phyloP scores from a whole-genome alignment of 2,888 invertebrate species.

The Trypoxylon attenuatum region DNA sequence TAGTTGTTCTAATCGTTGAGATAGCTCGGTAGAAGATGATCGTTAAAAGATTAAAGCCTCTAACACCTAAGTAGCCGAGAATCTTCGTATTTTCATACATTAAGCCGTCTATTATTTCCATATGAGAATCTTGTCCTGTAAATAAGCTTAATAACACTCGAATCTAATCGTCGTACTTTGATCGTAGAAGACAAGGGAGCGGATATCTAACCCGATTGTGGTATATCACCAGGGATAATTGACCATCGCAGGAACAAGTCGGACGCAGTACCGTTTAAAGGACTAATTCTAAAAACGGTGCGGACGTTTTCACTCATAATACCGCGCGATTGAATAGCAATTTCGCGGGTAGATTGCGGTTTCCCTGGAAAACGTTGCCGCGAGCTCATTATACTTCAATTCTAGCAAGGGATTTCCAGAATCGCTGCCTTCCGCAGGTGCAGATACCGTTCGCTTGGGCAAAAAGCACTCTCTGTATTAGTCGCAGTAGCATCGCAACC shows the following conservation, averaged over 20 bases:
- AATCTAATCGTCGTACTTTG: no score
- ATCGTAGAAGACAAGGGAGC: no score
- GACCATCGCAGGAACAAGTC: conserved; percentile 9
- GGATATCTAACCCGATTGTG: conserved; percentile 11
- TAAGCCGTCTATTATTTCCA: no score
- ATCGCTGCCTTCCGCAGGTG: not conserved
- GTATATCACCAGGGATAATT: conserved; percentile 17
- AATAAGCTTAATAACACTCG: no score
- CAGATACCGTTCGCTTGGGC: conserved; percentile 9
- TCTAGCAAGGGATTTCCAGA: conserved; percentile 20
- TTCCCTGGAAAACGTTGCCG: conserved; percentile 21
- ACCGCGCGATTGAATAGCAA: conserved; percentile 22
- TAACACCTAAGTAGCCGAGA: no score
- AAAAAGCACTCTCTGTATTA: not conserved
- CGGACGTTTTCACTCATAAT: conserved; percentile 22
- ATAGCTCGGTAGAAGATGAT: no score
- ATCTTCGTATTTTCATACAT: no score
- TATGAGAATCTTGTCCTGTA: no score
- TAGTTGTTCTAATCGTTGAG: no score
- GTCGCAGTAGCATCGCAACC: no score
- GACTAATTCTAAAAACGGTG: conserved; percentile 12
- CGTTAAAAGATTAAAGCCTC: no score
- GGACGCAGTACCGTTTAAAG: conserved; percentile 28
- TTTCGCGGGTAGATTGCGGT: conserved; percentile 34
- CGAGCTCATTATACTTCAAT: conserved; percentile 41